Evolutionary conservation across 2,888 invertebrate species (phyloP), one percentile per base, ranked within the genome.

Genomic region (Sarcophaga carnaria): DNA sequence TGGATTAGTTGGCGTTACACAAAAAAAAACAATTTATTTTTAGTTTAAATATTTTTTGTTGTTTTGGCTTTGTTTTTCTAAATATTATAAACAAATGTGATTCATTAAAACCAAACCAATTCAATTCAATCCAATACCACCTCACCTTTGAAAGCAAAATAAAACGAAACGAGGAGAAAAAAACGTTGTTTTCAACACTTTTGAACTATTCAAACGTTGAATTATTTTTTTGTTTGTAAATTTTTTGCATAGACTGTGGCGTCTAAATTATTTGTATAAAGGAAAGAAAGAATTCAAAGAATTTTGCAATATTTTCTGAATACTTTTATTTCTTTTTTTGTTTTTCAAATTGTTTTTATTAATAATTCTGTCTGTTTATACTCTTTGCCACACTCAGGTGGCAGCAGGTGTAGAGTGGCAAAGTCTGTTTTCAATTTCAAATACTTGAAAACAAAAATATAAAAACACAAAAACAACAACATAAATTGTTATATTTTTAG

Each of bases 251-350:
- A 71, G 63, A 71, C 62, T 76, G 25, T 82, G 82, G 79, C 82
- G 79, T 82, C 71, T 76, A 72, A 79, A 72, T 76, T 76, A 83
- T 71, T 76, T 54, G 5, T 54, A 54, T 54, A 54, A 66, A 75
- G 67, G 59, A 66, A 3, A 11, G 67, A 70, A 71, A 70, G 25
- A 71, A 86, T 79, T 79, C 67, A 67, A 82, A 86, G 75, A 75
- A 82, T 86, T 70, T 70, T 47, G n/a, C 37, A 37, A 37, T 37
- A 37, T 37, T 37, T 37, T 37, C 37, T 10, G 37, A 37, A 37
- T 37, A 10, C 37, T 37, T 37, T 37, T 37, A 37, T 10, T 37
- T 37, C 6, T 37, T 27, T 27, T 27, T 27, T 37, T 37, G 37
- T 37, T 37, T 37, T 37, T 37, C 27, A 77, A 81, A 62, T n/a